A percentile compares a stretch with the other conserved stretches of the same genome.
Conservation (phyloP, 2,113 vertebrate genomes). For the Cyanistes caeruleus region DNA sequence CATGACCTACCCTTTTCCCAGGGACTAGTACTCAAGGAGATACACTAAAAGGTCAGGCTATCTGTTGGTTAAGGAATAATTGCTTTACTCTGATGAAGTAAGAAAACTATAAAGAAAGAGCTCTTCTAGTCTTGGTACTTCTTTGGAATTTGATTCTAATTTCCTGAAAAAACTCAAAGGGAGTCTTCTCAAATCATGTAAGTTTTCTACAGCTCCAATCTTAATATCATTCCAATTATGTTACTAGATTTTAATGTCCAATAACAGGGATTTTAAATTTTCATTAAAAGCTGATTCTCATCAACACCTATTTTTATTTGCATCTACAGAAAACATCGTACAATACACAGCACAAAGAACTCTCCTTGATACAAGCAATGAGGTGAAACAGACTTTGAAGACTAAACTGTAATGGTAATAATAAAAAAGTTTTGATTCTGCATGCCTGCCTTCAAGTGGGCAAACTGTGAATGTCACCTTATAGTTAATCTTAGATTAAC, state of each 20-base stretch:
- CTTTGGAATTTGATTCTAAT: background rate
- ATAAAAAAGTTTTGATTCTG: background rate
- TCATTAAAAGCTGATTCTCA: background rate
- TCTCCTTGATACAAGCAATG: background rate
- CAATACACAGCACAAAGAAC: background rate
- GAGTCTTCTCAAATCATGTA: background rate
- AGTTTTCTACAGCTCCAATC: background rate
- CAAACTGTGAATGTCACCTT: background rate
- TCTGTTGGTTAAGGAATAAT: background rate
- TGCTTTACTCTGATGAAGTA: background rate
- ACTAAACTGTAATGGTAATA: background rate
- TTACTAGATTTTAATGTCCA: background rate
- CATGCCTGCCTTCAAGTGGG: background rate
- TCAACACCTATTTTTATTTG: background rate
- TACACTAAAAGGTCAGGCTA: background rate
- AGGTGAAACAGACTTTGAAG: background rate
- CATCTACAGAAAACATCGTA: background rate
- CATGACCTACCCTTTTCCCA: background rate
- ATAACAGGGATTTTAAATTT: background rate
- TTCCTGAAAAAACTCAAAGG: background rate
- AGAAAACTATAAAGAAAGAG: background rate
- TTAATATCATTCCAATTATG: background rate
- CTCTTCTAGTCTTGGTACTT: background rate
- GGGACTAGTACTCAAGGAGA: background rate
- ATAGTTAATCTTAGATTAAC: background rate